These are phyloP conservation scores for Thymelicus acteon DNA, from an alignment of 2,888 invertebrate genomes.

Conservation along the genomic window DNA sequence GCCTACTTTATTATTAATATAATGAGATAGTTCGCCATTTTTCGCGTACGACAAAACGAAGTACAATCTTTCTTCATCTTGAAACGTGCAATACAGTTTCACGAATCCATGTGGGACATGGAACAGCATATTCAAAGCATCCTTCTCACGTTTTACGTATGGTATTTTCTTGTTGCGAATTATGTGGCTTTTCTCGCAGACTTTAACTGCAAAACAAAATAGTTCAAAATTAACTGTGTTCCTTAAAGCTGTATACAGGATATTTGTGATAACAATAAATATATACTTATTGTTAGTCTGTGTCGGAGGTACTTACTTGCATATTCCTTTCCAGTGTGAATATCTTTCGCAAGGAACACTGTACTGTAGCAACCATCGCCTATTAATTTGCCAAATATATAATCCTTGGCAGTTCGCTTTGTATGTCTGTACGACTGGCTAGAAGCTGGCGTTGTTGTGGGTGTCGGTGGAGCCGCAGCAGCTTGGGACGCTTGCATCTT, in stretches of 20 bases:
- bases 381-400: slow-evolving; percentile 96
- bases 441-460: slow-evolving; percentile 71
- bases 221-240: slow-evolving; percentile 8
- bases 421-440: slow-evolving; percentile 74
- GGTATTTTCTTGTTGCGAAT: slow-evolving; percentile 96
- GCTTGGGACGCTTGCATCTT: slow-evolving; percentile 81
- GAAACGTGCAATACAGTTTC: slow-evolving; percentile 97
- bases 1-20: slow-evolving; percentile 95
- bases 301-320: slow-evolving; percentile 90
- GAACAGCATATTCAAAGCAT: slow-evolving; percentile 94
- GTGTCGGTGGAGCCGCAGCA: slow-evolving; percentile 70
- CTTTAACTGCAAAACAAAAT: slow-evolving; percentile 91
- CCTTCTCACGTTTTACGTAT: slow-evolving; percentile 97
- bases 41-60: slow-evolving; percentile 98
- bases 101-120: slow-evolving; percentile 95
- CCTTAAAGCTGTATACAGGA: background rate
- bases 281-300: no score
- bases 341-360: slow-evolving; percentile 97
- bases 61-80: slow-evolving; percentile 95
- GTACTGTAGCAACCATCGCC: slow-evolving; percentile 99
- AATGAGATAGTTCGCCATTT: slow-evolving; percentile 96
- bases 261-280: background rate
- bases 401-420: slow-evolving; percentile 93
- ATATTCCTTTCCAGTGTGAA: slow-evolving; percentile 94
- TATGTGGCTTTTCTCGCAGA: slow-evolving; percentile 98